These are phyloP conservation scores for Rhagonycha lutea DNA, from an alignment of 2,888 invertebrate genomes.

Conservation along the genomic window DNA sequence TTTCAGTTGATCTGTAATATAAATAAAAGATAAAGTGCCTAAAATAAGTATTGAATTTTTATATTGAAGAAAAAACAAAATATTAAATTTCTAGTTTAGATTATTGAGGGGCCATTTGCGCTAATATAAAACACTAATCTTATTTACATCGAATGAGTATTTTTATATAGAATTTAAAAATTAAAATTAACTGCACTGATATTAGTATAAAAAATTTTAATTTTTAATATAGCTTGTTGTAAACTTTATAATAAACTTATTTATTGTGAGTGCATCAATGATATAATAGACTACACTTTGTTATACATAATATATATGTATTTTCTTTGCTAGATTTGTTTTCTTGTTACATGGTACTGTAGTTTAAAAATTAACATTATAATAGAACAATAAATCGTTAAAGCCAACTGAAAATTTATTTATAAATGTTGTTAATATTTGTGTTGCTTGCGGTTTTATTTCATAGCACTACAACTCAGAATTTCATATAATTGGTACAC, in stretches of 20 bases:
- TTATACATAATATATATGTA: neutral
- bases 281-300: neutral
- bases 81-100: neutral
- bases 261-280: neutral
- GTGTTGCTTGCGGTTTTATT: too few species aligned
- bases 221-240: neutral
- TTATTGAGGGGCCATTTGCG: neutral
- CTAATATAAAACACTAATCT: neutral
- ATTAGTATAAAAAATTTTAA: neutral
- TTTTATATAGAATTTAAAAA: neutral
- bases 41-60: slow-evolving; percentile 1
- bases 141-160: neutral
- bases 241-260: neutral
- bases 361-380: slow-evolving; percentile 2
- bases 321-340: slow-evolving; percentile 1
- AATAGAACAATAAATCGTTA: slow-evolving; percentile 3
- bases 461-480: too few species aligned
- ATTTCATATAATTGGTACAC: too few species aligned
- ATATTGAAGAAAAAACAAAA: neutral
- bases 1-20: neutral
- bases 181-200: neutral
- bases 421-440: too few species aligned
- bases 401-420: neutral
- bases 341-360: slow-evolving; percentile 9
- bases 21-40: neutral